Evolutionary conservation across 1,140 invertebrate species (phyloP).

Genomic region (Formica selysi): DNA sequence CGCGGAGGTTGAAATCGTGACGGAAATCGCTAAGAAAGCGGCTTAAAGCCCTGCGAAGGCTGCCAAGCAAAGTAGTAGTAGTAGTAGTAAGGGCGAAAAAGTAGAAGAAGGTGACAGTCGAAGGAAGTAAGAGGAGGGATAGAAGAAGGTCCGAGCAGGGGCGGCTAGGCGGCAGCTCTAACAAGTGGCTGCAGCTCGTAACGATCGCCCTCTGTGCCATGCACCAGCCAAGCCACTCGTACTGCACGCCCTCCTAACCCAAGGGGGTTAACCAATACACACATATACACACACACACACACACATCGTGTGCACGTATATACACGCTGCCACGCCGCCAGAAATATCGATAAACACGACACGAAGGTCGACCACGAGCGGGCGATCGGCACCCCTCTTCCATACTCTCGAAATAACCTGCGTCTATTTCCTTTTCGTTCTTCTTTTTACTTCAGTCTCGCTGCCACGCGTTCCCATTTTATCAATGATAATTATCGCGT

Average conservation of each 20-base stretch:
- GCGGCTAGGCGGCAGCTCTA: slow-evolving; percentile 74
- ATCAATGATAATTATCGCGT: slow-evolving; percentile 17
- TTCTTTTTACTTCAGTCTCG: slow-evolving; percentile 10
- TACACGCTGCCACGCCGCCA: slow-evolving; percentile 3
- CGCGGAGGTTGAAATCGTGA: slow-evolving; percentile 5
- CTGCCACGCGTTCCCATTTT: slow-evolving; percentile 7
- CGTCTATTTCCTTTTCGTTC: slow-evolving; percentile 54
- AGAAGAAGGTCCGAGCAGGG: slow-evolving; percentile 34
- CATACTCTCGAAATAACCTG: slow-evolving; percentile 54
- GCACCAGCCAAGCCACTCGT: slow-evolving; percentile 68
- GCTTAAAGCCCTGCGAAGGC: neutral
- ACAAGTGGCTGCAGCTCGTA: slow-evolving; percentile 78
- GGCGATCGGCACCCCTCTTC: slow-evolving; percentile 37
- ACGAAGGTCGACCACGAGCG: slow-evolving; percentile 61
- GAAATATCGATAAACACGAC: slow-evolving; percentile 52
- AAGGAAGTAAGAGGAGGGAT: neutral
- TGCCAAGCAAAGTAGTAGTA: neutral
- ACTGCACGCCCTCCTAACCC: slow-evolving; percentile 63
- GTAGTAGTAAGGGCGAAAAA: neutral
- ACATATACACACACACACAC: neutral
- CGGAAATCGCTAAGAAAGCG: slow-evolving; percentile 13
- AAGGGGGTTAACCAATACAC: slow-evolving; percentile 70
- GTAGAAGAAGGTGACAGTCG: slow-evolving; percentile 12
- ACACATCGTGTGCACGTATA: neutral
- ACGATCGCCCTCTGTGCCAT: slow-evolving; percentile 76